phyloP scores from a whole-genome alignment of 1,140 invertebrate genomes.

The Monochamus saltuarius region DNA sequence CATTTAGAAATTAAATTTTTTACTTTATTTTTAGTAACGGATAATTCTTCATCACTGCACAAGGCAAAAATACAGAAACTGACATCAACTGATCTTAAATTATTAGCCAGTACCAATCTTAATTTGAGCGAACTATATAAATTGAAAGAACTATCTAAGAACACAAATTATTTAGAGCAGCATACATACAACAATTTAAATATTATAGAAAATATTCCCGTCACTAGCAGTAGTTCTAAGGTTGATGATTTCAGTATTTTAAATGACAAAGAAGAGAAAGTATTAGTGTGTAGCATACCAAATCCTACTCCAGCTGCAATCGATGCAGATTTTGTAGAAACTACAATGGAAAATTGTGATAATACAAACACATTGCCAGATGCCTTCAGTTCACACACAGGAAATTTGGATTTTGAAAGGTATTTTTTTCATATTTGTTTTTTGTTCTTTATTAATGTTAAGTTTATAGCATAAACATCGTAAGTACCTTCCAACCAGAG shows the following conservation, averaged over 20 bases:
- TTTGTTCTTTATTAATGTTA: not conserved
- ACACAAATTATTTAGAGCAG: not conserved
- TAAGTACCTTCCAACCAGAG: slow-evolving; percentile 35
- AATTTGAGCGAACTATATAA: slow-evolving; percentile 60
- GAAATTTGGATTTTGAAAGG: slow-evolving; percentile 15
- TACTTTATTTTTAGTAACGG: slow-evolving; percentile 57
- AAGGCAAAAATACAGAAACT: slow-evolving; percentile 66
- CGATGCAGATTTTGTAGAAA: too few species aligned
- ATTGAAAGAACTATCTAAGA: slow-evolving; percentile 45
- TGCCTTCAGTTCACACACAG: too few species aligned
- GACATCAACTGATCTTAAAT: slow-evolving; percentile 62
- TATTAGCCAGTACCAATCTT: slow-evolving; percentile 59
- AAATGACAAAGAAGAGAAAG: slow-evolving; percentile 2
- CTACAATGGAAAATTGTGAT: too few species aligned
- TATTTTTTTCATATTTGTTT: slow-evolving; percentile 2
- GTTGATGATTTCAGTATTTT: slow-evolving; percentile 3
- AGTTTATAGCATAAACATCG: slow-evolving; percentile 15
- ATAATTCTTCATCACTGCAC: slow-evolving; percentile 59
- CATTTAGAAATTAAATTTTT: not conserved
- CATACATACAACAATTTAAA: slow-evolving; percentile 16
- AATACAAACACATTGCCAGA: too few species aligned
- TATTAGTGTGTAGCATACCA: not conserved
- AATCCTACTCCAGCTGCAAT: not conserved
- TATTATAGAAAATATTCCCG: slow-evolving; percentile 7
- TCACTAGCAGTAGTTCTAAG: not conserved